A percentile compares a stretch with the other conserved stretches of the same genome.
phyloP scores from a whole-genome alignment of 2,113 vertebrate genomes.

The Gallinago undulata region DNA sequence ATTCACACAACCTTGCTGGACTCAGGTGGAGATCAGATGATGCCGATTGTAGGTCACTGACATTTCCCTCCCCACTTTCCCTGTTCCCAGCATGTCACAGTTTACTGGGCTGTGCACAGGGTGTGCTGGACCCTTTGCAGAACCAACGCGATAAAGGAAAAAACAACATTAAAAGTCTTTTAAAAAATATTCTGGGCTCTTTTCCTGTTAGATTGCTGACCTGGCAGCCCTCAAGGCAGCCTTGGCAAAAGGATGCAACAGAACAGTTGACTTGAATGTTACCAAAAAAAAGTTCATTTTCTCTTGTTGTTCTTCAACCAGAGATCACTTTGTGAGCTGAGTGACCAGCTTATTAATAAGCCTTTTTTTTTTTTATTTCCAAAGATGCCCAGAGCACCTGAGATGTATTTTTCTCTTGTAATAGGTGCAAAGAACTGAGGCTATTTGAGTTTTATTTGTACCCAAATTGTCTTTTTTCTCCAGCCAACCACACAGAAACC shows the following conservation, averaged over 20 bases:
- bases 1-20: neutral
- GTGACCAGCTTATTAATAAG: neutral
- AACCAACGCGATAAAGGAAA: neutral
- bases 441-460: neutral
- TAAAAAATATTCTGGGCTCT: neutral
- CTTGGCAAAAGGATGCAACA: neutral
- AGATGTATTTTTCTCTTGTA: neutral
- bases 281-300: neutral
- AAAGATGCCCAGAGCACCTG: neutral
- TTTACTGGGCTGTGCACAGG: neutral
- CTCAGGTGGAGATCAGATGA: neutral
- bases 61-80: neutral
- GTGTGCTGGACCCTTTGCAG: neutral
- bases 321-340: neutral
- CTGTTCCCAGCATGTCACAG: rapidly evolving
- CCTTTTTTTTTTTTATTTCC: neutral
- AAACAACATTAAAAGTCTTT: neutral
- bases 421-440: neutral
- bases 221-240: neutral
- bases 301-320: neutral
- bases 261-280: neutral
- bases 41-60: neutral
- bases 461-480: neutral
- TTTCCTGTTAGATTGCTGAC: neutral
- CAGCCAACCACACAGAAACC: neutral